Conservation (phyloP, 2,888 invertebrate genomes). For the Xanthia icteritia region DNA sequence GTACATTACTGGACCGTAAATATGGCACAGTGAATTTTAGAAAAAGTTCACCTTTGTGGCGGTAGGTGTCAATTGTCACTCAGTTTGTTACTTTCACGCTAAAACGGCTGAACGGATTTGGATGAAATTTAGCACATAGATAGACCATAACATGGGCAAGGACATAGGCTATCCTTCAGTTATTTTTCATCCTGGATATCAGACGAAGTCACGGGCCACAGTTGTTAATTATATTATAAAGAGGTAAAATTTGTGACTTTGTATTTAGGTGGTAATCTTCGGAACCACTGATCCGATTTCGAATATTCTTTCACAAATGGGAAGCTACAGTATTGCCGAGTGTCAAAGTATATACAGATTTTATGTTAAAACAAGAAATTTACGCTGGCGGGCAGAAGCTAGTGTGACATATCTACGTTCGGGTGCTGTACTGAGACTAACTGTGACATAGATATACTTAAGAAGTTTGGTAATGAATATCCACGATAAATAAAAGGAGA, state of each 20-base stretch:
- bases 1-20: conserved; percentile 8
- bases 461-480: conserved; percentile 8
- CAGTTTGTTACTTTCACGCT: background rate
- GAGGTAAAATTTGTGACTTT: too few relatives aligned
- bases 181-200: too few relatives aligned
- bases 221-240: too few relatives aligned
- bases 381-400: background rate
- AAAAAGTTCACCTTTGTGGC: background rate
- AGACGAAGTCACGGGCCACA: too few relatives aligned
- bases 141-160: too few relatives aligned
- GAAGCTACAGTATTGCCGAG: background rate
- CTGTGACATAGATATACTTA: conserved; percentile 9
- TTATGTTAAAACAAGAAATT: background rate
- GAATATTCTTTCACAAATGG: background rate
- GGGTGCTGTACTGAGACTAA: background rate
- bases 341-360: background rate
- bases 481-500: background rate
- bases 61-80: background rate
- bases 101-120: too few relatives aligned
- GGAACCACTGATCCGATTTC: background rate
- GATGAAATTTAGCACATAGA: too few relatives aligned
- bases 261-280: background rate
- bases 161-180: too few relatives aligned
- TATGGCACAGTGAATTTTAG: background rate
- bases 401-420: background rate